Base-by-base conservation (phyloP, 2,888 invertebrate genomes). In the Nyleta sp. region DNA sequence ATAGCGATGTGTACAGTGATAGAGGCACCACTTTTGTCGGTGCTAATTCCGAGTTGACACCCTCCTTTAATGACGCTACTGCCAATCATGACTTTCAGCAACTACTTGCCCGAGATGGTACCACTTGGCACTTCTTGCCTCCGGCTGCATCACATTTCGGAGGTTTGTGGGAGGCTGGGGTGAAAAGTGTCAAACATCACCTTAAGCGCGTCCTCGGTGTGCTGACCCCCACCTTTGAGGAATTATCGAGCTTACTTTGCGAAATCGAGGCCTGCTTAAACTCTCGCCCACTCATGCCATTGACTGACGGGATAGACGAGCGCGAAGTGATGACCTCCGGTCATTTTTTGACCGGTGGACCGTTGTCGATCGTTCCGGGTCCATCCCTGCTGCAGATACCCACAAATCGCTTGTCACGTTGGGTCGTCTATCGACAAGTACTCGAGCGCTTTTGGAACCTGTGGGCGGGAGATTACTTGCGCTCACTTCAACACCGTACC, bases 21-120 rank as follows among this genome's bases (percentile, higher is more conserved):
- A 80, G 81, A 33, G 86, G 86, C 1, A 84, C 83, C 2, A 87
- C 82, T 38, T 87, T 87, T 55, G 59, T 82, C 1, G 86, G 86
- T 6, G 86, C 44, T 20, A 20, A 44, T 8, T 2, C 40, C 13
- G 40, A 40, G 3, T 8, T 40, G 1, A 5, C 3, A 5, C 40
- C 13, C 4, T 13, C 5, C 2, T 40, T 40, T 40, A 4, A 17
- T 8, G 8, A 40, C 3, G 17, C 40, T 13, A 8, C 8, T 1
- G 4, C 15, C 6, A 17, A 40, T 15, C 13, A 5, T 17, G 6
- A 4, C 2, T 40, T 40, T 11, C 40, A 6, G 15, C 8, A 40
- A 7, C 17, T 40, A 11, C 17, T 40, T 4, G 40, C 15, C 4
- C 5, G 6, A 4, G 40, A 40, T 17, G 40, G 40, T 11, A 40